Conservation (phyloP, 2,797 vertebrate species). For the Onychomys arenicola region DNA sequence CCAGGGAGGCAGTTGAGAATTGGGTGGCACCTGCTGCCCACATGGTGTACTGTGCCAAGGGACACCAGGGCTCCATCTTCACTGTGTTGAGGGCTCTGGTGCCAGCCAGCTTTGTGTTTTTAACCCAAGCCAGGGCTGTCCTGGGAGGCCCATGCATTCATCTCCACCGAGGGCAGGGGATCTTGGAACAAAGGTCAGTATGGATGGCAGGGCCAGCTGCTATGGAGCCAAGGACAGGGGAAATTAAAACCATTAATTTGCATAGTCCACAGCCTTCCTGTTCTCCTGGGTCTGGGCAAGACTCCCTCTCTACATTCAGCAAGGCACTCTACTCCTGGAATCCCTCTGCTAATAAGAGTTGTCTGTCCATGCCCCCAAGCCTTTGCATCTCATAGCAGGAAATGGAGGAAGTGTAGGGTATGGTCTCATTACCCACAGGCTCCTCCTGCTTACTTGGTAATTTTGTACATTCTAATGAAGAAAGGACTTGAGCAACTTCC, state of each 20-base stretch:
- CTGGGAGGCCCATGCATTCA: fast-evolving
- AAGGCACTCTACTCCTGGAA: not conserved
- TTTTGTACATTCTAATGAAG: not conserved
- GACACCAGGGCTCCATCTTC: not conserved
- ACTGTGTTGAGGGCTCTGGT: fast-evolving
- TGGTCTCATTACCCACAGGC: too few relatives aligned
- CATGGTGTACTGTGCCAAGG: not conserved
- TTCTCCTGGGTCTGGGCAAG: not conserved
- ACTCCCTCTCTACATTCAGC: not conserved
- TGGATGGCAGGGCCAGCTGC: constrained; percentile 1
- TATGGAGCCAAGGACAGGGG: constrained; percentile 18
- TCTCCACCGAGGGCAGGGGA: fast-evolving
- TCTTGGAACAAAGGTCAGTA: not conserved
- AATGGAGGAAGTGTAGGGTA: fast-evolving
- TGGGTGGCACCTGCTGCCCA: not conserved
- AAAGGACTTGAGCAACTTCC: not conserved
- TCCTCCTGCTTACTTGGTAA: not conserved
- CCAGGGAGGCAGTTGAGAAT: not conserved
- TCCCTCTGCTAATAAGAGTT: not conserved
- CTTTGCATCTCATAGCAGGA: not conserved
- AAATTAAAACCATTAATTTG: constrained; percentile 74
- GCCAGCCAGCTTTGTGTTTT: fast-evolving
- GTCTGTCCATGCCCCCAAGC: not conserved
- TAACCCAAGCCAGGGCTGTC: not conserved
- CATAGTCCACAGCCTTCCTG: not conserved